Conservation (phyloP, 2,113 vertebrate species). For the Hystrix brachyura region DNA sequence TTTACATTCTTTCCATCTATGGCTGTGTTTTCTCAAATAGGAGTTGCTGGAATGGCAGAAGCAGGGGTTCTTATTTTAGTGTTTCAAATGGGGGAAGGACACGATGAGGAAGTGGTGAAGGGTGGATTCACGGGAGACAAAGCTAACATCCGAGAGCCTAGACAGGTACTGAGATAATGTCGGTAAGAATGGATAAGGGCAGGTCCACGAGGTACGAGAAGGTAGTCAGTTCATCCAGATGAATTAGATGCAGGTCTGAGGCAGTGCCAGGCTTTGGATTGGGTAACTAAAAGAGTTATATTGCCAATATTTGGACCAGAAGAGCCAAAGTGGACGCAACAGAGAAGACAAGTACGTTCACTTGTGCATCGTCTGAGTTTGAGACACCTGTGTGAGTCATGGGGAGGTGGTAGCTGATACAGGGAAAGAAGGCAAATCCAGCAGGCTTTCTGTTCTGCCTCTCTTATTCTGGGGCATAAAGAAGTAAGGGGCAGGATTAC, state of each 20-base stretch:
- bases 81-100: not conserved
- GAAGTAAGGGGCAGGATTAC: not conserved
- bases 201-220: not conserved
- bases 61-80: not conserved
- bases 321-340: not conserved
- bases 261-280: not conserved
- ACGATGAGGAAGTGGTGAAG: not conserved
- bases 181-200: not conserved
- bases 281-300: not conserved
- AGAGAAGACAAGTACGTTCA: not conserved
- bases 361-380: not conserved
- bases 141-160: not conserved
- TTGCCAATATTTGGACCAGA: not conserved
- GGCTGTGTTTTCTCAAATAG: not conserved
- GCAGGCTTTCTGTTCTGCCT: not conserved
- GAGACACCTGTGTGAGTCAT: not conserved
- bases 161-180: not conserved
- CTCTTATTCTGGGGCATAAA: not conserved
- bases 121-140: not conserved
- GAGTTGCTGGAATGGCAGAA: not conserved
- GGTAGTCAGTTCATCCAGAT: not conserved
- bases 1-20: not conserved
- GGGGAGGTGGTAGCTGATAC: not conserved
- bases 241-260: not conserved
- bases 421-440: not conserved